Evolutionary conservation across 2,888 invertebrate genomes (phyloP).

Genomic region (Hyposoter didymator): DNA sequence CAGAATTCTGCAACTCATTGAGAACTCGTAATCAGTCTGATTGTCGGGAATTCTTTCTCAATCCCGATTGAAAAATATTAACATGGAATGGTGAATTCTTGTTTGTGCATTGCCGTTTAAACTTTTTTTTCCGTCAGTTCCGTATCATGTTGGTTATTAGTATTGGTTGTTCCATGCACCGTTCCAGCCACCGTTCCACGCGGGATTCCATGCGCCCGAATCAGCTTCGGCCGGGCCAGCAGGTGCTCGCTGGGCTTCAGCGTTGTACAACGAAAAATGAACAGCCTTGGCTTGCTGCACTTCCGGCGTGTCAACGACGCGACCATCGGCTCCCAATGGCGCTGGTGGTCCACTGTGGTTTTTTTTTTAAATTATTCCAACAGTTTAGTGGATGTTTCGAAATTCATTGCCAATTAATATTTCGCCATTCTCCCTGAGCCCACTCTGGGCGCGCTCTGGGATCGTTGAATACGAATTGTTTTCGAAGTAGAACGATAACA

Average conservation of each 20-base stretch:
- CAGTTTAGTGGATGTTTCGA: neutral
- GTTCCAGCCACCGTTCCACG: conserved; percentile 71
- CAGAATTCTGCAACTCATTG: neutral
- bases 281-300: conserved; percentile 82
- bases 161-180: conserved; percentile 72
- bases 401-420: neutral
- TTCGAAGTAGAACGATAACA: neutral
- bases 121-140: conserved; percentile 25
- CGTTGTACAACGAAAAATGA: conserved; percentile 81
- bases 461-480: neutral
- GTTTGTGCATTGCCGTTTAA: conserved; percentile 28
- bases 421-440: neutral
- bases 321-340: conserved; percentile 81
- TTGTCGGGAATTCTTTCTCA: conserved; percentile 1
- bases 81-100: conserved; percentile 17
- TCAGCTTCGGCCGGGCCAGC: conserved; percentile 74
- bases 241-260: conserved; percentile 76
- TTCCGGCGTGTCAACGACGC: conserved; percentile 83
- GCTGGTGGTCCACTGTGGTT: conserved; percentile 81
- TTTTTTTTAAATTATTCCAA: conserved; percentile 26
- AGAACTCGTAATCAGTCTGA: neutral
- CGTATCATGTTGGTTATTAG: conserved; percentile 48
- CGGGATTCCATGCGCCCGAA: conserved; percentile 75
- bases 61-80: conserved; percentile 5
- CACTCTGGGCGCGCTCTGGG: neutral